phyloP scores from a whole-genome alignment of 2,797 vertebrate species.

The Ctenosaura bakeri region DNA sequence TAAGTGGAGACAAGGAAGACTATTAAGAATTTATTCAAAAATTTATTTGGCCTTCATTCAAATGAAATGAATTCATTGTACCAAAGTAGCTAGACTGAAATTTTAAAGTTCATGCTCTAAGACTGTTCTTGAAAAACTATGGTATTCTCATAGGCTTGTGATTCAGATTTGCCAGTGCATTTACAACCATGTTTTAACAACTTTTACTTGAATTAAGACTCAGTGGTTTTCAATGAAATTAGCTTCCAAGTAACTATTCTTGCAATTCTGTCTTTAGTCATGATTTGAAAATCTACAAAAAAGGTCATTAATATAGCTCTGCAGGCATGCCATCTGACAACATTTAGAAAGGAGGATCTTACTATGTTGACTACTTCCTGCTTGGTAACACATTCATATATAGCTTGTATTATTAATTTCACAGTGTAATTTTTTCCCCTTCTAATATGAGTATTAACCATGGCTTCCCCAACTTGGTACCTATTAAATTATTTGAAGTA shows the following conservation, averaged over 20 bases:
- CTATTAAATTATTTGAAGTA: too few relatives aligned
- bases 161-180: not conserved
- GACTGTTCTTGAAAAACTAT: not conserved
- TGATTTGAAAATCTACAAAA: not conserved
- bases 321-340: not conserved
- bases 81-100: not conserved
- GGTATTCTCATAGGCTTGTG: not conserved
- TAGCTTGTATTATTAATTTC: too few relatives aligned
- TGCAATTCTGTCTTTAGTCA: not conserved
- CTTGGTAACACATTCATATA: too few relatives aligned
- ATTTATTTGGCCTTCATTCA: conserved; percentile 27
- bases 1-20: conserved; percentile 38
- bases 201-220: not conserved
- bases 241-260: not conserved
- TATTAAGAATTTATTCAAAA: conserved; percentile 23
- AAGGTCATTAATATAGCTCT: not conserved
- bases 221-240: not conserved
- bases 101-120: not conserved
- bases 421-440: too few relatives aligned
- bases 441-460: too few relatives aligned
- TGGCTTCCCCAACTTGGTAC: too few relatives aligned
- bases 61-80: not conserved
- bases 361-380: too few relatives aligned
- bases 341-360: too few relatives aligned
- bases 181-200: not conserved